phyloP scores from a whole-genome alignment of 2,797 vertebrate species.

The Schizopygopsis pylzovi region DNA sequence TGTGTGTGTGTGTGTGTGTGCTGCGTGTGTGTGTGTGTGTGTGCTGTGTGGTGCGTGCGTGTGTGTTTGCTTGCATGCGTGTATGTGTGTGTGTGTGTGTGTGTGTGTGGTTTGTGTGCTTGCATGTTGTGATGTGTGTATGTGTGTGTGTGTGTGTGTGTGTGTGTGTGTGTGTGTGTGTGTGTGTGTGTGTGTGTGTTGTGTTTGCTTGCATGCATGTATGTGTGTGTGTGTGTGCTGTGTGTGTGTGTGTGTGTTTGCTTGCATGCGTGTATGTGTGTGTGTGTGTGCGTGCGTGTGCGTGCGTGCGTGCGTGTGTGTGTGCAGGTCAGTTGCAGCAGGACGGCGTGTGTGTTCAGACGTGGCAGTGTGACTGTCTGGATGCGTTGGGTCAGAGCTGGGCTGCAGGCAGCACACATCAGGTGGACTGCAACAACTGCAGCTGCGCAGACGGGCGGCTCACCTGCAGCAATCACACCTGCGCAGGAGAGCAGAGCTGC shows the following conservation, averaged over 20 bases:
- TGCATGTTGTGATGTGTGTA: too few relatives aligned
- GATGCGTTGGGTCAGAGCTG: slow-evolving; percentile 82
- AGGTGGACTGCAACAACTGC: slow-evolving; percentile 85
- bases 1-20: neutral
- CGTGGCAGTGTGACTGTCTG: slow-evolving; percentile 86
- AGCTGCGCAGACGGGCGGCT: slow-evolving; percentile 82
- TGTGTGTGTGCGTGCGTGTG: too few relatives aligned
- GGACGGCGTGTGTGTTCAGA: slow-evolving; percentile 80
- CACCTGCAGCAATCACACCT: slow-evolving; percentile 80
- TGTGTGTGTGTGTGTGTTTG: too few relatives aligned
- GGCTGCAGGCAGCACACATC: slow-evolving; percentile 83
- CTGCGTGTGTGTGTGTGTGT: neutral
- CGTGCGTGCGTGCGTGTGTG: slow-evolving; percentile 33
- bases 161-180: too few relatives aligned
- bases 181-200: too few relatives aligned
- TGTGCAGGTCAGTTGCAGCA: slow-evolving; percentile 81
- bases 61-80: slow-evolving; percentile 35
- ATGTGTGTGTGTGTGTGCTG: too few relatives aligned
- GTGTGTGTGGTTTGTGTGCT: neutral
- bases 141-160: too few relatives aligned
- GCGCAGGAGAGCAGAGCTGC: slow-evolving; percentile 74
- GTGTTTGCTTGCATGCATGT: too few relatives aligned
- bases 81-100: too few relatives aligned
- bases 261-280: too few relatives aligned
- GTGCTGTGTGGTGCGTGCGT: slow-evolving; percentile 26